A percentile compares a stretch with the other conserved stretches of the same genome.
Evolutionary conservation across 2,113 vertebrate species (phyloP).

Genomic region (Paramormyrops kingsleyae): DNA sequence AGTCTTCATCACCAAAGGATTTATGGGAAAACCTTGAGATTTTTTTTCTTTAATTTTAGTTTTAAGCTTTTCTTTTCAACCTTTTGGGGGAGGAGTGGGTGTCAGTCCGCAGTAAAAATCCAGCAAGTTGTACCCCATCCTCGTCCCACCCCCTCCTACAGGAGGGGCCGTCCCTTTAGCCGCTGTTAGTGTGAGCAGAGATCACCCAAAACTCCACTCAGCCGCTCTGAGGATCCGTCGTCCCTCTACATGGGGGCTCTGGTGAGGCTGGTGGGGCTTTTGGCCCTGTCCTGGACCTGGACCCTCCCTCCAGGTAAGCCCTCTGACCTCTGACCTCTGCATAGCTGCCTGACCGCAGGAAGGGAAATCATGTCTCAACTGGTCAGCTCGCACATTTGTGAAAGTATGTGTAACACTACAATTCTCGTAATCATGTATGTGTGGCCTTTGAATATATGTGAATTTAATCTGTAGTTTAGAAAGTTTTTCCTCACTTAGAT

Average conservation of each 20-base stretch:
- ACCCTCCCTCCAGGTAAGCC: slow-evolving; percentile 36
- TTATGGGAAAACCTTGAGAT: neutral
- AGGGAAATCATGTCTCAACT: neutral
- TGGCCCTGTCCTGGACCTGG: slow-evolving; percentile 33
- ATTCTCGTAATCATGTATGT: neutral
- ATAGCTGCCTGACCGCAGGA: neutral
- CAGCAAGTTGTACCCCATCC: neutral
- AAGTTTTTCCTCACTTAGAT: neutral
- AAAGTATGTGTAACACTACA: neutral
- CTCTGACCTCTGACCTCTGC: neutral
- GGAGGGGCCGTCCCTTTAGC: slow-evolving; percentile 1
- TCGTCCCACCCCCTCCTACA: neutral
- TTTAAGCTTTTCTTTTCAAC: neutral
- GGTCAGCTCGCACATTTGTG: neutral
- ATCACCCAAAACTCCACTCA: neutral
- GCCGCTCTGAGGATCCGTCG: neutral
- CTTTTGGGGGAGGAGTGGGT: neutral
- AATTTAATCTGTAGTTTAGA: neutral
- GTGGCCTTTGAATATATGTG: neutral
- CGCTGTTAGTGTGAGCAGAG: neutral
- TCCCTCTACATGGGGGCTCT: slow-evolving; percentile 1
- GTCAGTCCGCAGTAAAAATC: neutral
- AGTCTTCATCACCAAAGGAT: neutral
- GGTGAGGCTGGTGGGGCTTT: slow-evolving; percentile 23
- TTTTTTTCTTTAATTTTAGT: neutral